Base-by-base conservation (phyloP, 2,113 vertebrate genomes). In the Eulemur rufifrons region DNA sequence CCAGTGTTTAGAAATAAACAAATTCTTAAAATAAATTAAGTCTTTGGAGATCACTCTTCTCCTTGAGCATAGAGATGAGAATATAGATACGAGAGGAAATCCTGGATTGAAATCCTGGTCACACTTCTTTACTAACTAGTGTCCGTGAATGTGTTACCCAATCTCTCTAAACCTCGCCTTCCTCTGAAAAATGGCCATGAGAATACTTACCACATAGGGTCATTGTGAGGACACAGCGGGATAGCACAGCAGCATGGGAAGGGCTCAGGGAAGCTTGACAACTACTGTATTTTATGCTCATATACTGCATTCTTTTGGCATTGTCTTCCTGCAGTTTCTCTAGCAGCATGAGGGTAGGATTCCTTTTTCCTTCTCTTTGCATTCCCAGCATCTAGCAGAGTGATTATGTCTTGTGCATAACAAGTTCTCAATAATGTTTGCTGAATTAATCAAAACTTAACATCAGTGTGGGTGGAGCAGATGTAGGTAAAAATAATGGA, bases 401-500 rank as follows among this genome's bases (percentile, higher is more conserved):
- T 78, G 61, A 27, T 20, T 81, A 45, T 59, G 69, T 85, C 71
- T 96, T 50, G 12, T 10, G 34, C 84, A 47, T 13, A 45, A 61
- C 76, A 90, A 54, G 11, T 94, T 78, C 54, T 88, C 50, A 94
- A 3, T 94, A 56, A 37, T 27, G 27, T 84, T 76, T 87, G 52
- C 87, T 87, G 54, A 95, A 74, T 94, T 92, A 86, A 90, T 64
- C 39, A 68, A 64, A n/a, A 91, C 27, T 68, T 32, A 91, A 56
- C 66, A 82, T 95, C 74, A 45, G 5, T 63, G 80, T 81, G n/a
- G 74, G 68, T 66, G 45, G 61, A 85, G 86, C 34, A 56, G 13
- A 92, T 78, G 27, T 61, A 93, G 52, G 59, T 45, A 91, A 96
- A 97, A 95, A 93, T 91, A 97, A 93, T 63, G 29, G 61, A 42